These are phyloP conservation scores for Entomobrya multifasciata DNA, from an alignment of 2,888 invertebrate genomes.

Conservation along the genomic window DNA sequence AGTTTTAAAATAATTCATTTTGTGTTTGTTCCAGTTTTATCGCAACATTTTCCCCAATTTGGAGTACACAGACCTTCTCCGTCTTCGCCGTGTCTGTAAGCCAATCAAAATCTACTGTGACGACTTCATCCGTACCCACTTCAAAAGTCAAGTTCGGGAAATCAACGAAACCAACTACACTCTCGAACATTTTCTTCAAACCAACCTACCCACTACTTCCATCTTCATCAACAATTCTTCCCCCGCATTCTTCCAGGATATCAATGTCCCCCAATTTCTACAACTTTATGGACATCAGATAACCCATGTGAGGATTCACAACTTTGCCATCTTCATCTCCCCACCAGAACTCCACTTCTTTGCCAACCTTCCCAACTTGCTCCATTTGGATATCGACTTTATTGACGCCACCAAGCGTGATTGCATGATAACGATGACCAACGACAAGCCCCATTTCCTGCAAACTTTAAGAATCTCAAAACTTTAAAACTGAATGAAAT, in stretches of 20 bases:
- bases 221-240: neutral
- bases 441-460: neutral
- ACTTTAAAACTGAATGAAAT: neutral
- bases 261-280: neutral
- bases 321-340: neutral
- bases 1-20: too few species aligned
- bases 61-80: conserved; percentile 5
- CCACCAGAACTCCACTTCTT: neutral
- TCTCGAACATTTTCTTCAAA: neutral
- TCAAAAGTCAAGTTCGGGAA: neutral
- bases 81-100: neutral
- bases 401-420: neutral
- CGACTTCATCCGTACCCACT: neutral
- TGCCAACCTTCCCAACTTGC: neutral
- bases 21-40: too few species aligned
- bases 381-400: neutral
- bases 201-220: neutral
- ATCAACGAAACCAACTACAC: neutral
- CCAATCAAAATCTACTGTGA: neutral
- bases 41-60: too few species aligned
- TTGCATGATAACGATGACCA: neutral
- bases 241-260: neutral
- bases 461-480: neutral
- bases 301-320: neutral
- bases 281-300: neutral